These are phyloP conservation scores for Drosophila arawakana DNA, from an alignment of 1,140 invertebrate species.

Conservation along the genomic window DNA sequence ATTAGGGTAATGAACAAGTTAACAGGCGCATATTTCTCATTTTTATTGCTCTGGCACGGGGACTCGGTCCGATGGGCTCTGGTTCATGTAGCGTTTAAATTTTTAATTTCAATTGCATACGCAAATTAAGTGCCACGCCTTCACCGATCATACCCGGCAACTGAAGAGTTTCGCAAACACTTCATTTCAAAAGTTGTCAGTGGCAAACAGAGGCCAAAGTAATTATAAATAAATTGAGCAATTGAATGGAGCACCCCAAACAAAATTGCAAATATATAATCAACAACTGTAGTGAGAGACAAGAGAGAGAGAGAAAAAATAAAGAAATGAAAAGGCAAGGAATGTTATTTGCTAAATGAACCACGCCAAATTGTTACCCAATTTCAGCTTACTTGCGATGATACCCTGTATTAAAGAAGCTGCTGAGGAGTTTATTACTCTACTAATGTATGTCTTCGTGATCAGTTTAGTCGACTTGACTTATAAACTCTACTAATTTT, in stretches of 20 bases:
- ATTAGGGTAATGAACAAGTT: constrained; percentile 83
- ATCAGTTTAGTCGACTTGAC: too few species aligned
- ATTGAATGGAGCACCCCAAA: constrained; percentile 57
- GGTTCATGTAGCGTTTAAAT: constrained; percentile 62
- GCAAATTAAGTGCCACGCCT: constrained; percentile 42
- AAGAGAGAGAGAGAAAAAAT: background rate
- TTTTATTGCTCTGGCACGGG: constrained; percentile 63
- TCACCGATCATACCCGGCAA: background rate
- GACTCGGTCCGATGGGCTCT: constrained; percentile 18
- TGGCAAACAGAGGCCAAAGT: constrained; percentile 46
- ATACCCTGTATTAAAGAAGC: background rate
- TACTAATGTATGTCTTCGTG: too few species aligned
- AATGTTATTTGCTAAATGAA: constrained; percentile 42
- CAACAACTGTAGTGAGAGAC: constrained; percentile 13
- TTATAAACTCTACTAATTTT: too few species aligned
- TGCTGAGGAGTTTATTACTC: background rate
- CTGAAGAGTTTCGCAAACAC: constrained; percentile 6
- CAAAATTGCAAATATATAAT: constrained; percentile 36
- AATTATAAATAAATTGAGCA: constrained; percentile 75
- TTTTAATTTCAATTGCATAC: constrained; percentile 71
- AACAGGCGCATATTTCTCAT: constrained; percentile 81
- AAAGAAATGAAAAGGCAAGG: background rate
- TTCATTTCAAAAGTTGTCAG: constrained; percentile 61
- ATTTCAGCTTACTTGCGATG: constrained; percentile 16
- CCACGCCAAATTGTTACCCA: constrained; percentile 58